A percentile compares a stretch with the other conserved stretches of the same genome.
Evolutionary conservation across 2,113 vertebrate genomes (phyloP).

Genomic region (Phrynosoma platyrhinos): DNA sequence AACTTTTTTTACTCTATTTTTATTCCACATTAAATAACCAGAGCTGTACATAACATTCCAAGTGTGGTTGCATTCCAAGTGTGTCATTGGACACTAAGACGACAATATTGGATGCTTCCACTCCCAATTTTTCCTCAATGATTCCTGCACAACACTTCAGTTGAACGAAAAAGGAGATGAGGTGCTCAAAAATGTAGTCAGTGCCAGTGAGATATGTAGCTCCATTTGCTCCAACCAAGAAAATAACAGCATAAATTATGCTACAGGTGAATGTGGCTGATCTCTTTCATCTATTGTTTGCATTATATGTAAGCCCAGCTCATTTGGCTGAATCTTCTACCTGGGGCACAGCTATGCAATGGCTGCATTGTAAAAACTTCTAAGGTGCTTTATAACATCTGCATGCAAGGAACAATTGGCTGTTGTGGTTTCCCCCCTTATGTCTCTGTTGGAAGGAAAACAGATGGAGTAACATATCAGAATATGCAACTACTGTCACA

Average conservation of each 20-base stretch:
- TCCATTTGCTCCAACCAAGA: not conserved
- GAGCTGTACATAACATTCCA: not conserved
- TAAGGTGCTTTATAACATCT: not conserved
- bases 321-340: not conserved
- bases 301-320: not conserved
- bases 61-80: not conserved
- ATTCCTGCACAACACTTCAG: not conserved
- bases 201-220: not conserved
- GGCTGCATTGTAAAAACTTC: not conserved
- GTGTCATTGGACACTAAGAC: not conserved
- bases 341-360: not conserved
- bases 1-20: not conserved
- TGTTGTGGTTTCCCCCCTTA: not conserved
- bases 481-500: not conserved
- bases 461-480: constrained; percentile 12
- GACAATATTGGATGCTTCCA: not conserved
- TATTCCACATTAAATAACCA: not conserved
- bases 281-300: not conserved
- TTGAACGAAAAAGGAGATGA: not conserved
- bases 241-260: not conserved
- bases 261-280: not conserved
- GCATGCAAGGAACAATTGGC: not conserved
- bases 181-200: not conserved
- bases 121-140: not conserved
- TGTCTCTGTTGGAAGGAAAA: not conserved